Evolutionary conservation across 2,797 vertebrate genomes (phyloP), one percentile per base, ranked within the genome.

Genomic region (Hydrophis major): DNA sequence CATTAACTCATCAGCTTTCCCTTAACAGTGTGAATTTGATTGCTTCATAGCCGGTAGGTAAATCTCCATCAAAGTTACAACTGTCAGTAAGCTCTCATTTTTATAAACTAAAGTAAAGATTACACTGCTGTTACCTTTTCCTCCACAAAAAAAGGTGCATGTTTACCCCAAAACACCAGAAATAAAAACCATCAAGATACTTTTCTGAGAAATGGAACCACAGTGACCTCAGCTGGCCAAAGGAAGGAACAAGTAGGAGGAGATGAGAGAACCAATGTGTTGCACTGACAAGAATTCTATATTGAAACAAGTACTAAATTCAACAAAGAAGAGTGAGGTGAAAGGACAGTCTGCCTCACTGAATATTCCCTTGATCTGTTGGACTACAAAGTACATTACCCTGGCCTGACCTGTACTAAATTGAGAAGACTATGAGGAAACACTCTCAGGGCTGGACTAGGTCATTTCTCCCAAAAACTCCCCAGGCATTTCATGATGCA

Each of bases 1-100:
- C 96, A 96, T 97, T 97, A 97, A 95, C 94, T 97, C 94, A 86
- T 96, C 93, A 95, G 90, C 92, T 78, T 94, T 93, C 91, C 0
- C 60, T 97, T 96, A 97, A 97, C 96, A 96, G 96, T 95, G 90
- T 95, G 96, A 94, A 96, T 96, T 97, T 97, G 97, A 97, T 97
- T 96, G 96, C 93, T n/a, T 2, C 95, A 95, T 97, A 95, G 97
- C 97, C 97, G 97, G 97, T 96, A 98, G 97, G 97, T 98, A 97
- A 97, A 97, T 96, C 96, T 97, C 96, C 96, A 97, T 98, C 97
- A 97, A 97, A 97, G 97, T 97, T 97, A 97, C 96, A 97, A 88
- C 96, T 74, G 32, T 95, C 96, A 95, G 91, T 96, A 92, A 95
- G 95, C 96, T 95, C 95, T 90, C 96, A 63, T 94, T 97, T 97